Evolutionary conservation across 2,888 invertebrate species (phyloP).

Genomic region (Drosophila recens): DNA sequence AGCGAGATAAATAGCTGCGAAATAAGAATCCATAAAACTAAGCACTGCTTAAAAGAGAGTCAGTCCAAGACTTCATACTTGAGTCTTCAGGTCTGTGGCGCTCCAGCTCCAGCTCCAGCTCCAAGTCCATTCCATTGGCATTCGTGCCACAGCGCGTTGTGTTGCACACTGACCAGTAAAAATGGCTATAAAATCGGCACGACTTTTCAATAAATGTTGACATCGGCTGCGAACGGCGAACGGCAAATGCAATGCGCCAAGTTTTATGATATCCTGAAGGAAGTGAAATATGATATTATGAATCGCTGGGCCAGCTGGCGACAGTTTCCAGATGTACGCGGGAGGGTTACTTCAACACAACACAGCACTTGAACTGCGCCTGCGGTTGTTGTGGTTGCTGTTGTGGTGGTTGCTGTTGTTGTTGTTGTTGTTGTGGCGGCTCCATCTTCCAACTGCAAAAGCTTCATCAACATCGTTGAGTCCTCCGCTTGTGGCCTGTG

Average conservation of each 20-base stretch:
- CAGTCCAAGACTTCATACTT: slow-evolving; percentile 20
- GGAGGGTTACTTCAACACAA: slow-evolving; percentile 35
- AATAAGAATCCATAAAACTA: slow-evolving; percentile 81
- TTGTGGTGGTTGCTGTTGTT: slow-evolving; percentile 13
- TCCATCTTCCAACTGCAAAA: slow-evolving; percentile 37
- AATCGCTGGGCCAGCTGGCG: slow-evolving; percentile 77
- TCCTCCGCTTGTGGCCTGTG: slow-evolving; percentile 44
- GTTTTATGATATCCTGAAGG: slow-evolving; percentile 85
- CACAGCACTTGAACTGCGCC: slow-evolving; percentile 43
- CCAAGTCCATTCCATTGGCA: slow-evolving; percentile 10
- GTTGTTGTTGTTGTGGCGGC: slow-evolving; percentile 46
- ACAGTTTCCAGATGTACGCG: slow-evolving; percentile 69
- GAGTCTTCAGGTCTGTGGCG: slow-evolving; percentile 22
- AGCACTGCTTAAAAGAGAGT: slow-evolving; percentile 35
- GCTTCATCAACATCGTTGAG: slow-evolving; percentile 35
- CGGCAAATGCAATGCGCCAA: slow-evolving; percentile 74
- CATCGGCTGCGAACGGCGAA: slow-evolving; percentile 68
- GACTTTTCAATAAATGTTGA: slow-evolving; percentile 86
- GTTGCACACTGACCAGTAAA: slow-evolving; percentile 54
- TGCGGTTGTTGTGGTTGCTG: slow-evolving; percentile 30
- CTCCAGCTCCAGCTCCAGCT: slow-evolving; percentile 17
- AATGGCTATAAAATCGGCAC: slow-evolving; percentile 85
- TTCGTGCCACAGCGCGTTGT: slow-evolving; percentile 39
- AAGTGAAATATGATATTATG: slow-evolving; percentile 85
- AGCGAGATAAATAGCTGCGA: slow-evolving; percentile 84